Percentiles rank a stretch among this genome's conserved stretches.
These are phyloP conservation scores for Desmophyllum pertusum DNA, from an alignment of 92 coral and sea anemone genomes.

Conservation along the genomic window DNA sequence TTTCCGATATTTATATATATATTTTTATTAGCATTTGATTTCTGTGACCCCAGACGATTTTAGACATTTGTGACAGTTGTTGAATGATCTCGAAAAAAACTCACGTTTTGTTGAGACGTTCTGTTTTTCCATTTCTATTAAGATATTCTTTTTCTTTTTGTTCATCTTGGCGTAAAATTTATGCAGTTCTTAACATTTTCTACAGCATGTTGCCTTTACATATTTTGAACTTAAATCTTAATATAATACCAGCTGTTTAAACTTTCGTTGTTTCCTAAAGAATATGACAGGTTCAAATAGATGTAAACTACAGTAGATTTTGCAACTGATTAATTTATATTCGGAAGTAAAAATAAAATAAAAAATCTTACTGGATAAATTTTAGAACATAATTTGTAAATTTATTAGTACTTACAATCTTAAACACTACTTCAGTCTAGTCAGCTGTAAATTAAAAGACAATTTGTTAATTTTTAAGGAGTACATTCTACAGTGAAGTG, in stretches of 20 bases:
- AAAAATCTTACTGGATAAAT: neutral
- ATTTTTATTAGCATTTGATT: neutral
- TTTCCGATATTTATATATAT: neutral
- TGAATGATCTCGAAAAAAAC: neutral
- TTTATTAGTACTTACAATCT: neutral
- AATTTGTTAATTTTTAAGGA: neutral
- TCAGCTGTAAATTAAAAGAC: neutral
- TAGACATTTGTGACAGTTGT: neutral
- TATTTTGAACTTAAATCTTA: conserved; percentile 7
- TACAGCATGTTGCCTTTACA: conserved; percentile 8
- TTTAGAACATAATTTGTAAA: neutral
- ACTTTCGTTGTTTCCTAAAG: conserved; percentile 16
- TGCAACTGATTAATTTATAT: neutral
- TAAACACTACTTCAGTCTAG: neutral
- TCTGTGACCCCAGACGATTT: neutral
- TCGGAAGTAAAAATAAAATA: neutral
- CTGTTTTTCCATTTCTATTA: conserved; percentile 18
- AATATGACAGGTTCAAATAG: neutral
- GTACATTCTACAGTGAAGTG: neutral
- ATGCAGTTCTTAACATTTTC: neutral
- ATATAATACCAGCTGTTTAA: conserved; percentile 41
- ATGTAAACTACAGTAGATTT: neutral
- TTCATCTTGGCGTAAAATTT: conserved; percentile 28
- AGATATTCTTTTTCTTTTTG: conserved; percentile 17
- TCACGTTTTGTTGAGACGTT: conserved; percentile 4